Base-by-base conservation (phyloP, 2,113 vertebrate species). In the Colaptes auratus region DNA sequence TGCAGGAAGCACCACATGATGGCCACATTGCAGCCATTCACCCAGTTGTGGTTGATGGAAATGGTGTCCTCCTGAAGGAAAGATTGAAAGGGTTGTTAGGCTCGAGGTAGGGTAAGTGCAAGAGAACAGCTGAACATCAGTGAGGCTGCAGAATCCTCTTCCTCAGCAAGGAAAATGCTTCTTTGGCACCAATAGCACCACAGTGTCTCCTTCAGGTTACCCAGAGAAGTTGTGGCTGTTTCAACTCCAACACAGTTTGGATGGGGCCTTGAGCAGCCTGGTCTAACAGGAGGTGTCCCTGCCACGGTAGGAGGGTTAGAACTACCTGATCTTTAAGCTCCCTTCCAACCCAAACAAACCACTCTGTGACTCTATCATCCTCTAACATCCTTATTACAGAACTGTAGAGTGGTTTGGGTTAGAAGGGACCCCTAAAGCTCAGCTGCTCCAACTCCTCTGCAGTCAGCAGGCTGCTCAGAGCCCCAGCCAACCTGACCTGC, bases 41-140 rank as follows among this genome's bases (percentile, higher is more conserved):
- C 91, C 99, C 99, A 99, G 96, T 99, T 99, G 96, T 99, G 99
- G 96, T 99, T 99, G 87, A 99, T 98, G 71, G 99, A 99, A 86
- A 99, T 99, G 19, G 99, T 99, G 88, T 99, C 99, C n/a, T 99
- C 99, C 99, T 99, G 88, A 92, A 55, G 73, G 52, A 21, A 39
- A 1, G 63, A 55, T 6, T 6, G 4, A 4, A 18, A 48, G 0
- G 6, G 10, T 73, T 60, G 33, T 6, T 24, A 15, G 12, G 13
- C 5, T 20, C 2, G 6, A 5, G 0, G 0, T 0, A 23, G 48
- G 30, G 19, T 42, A 42, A 42, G 21, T 0, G 28, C 0, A 3
- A 55, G 27, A 61, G 42, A 53, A 28, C 31, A 61, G 27, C 31
- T 31, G 11, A 33, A 16, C 15, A 5, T 1, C 52, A 12, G 11